A percentile compares a stretch with the other conserved stretches of the same genome.
Conservation (phyloP, 2,888 invertebrate species). For the Agrotis exclamationis region DNA sequence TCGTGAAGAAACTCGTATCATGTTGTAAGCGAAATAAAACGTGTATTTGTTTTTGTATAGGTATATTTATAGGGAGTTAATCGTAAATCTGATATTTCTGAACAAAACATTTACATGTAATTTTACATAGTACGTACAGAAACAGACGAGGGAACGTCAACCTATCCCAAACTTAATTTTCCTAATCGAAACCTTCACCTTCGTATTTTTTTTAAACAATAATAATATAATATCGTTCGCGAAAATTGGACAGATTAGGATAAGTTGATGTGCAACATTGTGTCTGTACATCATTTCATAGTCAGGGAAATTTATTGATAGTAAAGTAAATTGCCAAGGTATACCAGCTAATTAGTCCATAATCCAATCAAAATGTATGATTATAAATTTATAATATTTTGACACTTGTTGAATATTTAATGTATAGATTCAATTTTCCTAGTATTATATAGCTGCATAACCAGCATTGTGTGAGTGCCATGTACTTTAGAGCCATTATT, state of each 20-base stretch:
- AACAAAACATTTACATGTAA: constrained; percentile 25
- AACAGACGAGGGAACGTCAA: too few relatives aligned
- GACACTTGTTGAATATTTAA: too few relatives aligned
- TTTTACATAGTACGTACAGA: not conserved
- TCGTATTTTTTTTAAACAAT: too few relatives aligned
- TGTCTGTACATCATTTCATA: not conserved
- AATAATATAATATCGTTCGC: too few relatives aligned
- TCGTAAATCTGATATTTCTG: constrained; percentile 10
- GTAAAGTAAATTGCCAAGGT: not conserved
- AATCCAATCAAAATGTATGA: not conserved
- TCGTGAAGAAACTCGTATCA: not conserved
- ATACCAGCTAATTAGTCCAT: not conserved
- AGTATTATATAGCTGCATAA: too few relatives aligned
- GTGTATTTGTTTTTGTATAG: not conserved
- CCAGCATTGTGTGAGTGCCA: too few relatives aligned
- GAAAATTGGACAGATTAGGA: too few relatives aligned
- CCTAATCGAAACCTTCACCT: too few relatives aligned
- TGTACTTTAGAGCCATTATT: too few relatives aligned
- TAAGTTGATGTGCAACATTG: too few relatives aligned
- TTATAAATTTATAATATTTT: not conserved
- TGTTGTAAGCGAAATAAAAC: constrained; percentile 16
- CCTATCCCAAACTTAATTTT: too few relatives aligned
- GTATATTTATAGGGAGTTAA: constrained; percentile 21
- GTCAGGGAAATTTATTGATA: constrained; percentile 1
- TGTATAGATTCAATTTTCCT: too few relatives aligned